Percentiles rank a stretch among this genome's conserved stretches.
Evolutionary conservation across 2,797 vertebrate species (phyloP).

Genomic region (Brachymystax lenok): DNA sequence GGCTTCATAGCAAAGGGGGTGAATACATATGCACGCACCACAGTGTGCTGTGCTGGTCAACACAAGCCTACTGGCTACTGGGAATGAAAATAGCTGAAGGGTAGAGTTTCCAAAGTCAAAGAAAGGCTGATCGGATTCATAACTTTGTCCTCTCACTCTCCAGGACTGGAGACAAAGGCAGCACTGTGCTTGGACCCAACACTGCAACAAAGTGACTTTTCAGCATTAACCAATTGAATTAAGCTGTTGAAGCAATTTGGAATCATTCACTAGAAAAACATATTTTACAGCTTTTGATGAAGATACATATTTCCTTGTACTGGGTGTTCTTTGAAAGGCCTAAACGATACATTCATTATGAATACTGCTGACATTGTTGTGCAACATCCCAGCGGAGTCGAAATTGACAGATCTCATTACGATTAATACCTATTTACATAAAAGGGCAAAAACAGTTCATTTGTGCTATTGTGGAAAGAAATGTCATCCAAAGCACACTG

Average conservation of each 20-base stretch:
- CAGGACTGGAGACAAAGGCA: conserved; percentile 36
- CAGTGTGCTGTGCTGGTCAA: not conserved
- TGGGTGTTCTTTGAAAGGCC: conserved; percentile 36
- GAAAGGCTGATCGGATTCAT: conserved; percentile 6
- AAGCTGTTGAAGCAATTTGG: conserved; percentile 40
- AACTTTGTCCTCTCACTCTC: not conserved
- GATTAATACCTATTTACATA: too few species aligned
- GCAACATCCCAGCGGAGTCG: conserved; percentile 5
- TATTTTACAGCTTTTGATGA: conserved; percentile 25
- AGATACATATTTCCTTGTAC: conserved; percentile 40
- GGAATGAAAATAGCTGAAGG: conserved; percentile 12
- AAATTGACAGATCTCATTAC: not conserved
- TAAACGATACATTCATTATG: conserved; percentile 51
- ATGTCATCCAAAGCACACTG: conserved; percentile 16
- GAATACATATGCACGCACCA: too few species aligned
- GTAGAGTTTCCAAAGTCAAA: not conserved
- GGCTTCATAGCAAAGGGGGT: too few species aligned
- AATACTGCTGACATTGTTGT: conserved; percentile 49
- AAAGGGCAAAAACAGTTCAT: too few species aligned
- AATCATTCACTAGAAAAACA: conserved; percentile 58
- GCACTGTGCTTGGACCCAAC: conserved; percentile 30
- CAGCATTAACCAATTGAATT: conserved; percentile 54
- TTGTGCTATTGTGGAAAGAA: conserved; percentile 2
- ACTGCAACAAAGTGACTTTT: conserved; percentile 39
- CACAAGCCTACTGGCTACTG: not conserved